Evolutionary conservation across 1,140 invertebrate species (phyloP).

Genomic region (Brachystomella parvula): DNA sequence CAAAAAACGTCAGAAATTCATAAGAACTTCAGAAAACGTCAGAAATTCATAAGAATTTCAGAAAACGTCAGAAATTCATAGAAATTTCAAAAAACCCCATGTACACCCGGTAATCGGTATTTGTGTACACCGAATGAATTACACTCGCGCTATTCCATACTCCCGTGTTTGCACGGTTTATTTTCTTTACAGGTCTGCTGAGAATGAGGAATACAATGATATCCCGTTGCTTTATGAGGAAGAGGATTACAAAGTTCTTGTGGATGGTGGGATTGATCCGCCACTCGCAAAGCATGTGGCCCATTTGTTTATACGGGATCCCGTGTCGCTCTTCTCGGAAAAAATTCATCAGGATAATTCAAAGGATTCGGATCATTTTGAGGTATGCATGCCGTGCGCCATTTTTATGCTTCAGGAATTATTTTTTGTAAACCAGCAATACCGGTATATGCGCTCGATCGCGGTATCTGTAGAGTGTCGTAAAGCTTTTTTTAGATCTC

Average conservation of each 20-base stretch:
- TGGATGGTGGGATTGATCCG: conserved; percentile 80
- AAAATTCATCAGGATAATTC: conserved; percentile 90
- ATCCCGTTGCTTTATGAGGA: conserved; percentile 79
- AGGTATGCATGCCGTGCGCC: conserved; percentile 67
- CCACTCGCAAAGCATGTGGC: conserved; percentile 88
- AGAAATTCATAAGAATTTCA: not conserved
- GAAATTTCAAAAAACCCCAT: too few relatives aligned
- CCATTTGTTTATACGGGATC: conserved; percentile 97
- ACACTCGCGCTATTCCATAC: too few relatives aligned
- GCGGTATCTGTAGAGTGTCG: too few relatives aligned
- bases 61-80: too few relatives aligned
- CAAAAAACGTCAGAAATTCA: too few relatives aligned
- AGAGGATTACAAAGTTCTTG: conserved; percentile 68
- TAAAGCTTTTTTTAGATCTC: too few relatives aligned
- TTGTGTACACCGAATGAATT: too few relatives aligned
- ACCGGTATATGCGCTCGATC: too few relatives aligned
- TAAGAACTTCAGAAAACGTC: not conserved
- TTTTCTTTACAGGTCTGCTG: conserved; percentile 24
- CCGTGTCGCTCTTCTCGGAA: conserved; percentile 90
- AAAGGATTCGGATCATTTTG: conserved; percentile 96
- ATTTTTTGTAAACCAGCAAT: too few relatives aligned
- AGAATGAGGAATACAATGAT: conserved; percentile 66
- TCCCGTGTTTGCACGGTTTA: too few relatives aligned
- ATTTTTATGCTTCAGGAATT: too few relatives aligned
- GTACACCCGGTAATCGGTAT: too few relatives aligned